A percentile compares a stretch with the other conserved stretches of the same genome.
These are phyloP conservation scores for Eufriesea mexicana DNA, from an alignment of 1,140 invertebrate genomes.

Conservation along the genomic window DNA sequence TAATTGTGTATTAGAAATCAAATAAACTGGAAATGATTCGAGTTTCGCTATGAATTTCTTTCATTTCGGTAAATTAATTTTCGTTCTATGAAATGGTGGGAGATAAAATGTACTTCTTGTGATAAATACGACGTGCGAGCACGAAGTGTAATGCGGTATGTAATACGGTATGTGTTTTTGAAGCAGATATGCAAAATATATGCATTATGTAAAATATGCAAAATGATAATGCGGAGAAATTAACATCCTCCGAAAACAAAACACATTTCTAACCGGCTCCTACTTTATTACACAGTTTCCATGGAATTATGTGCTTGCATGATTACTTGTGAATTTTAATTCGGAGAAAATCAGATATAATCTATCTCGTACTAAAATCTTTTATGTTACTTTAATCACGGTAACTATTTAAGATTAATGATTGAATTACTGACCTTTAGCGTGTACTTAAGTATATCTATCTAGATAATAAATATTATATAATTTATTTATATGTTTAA, in stretches of 20 bases:
- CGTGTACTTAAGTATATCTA: no score
- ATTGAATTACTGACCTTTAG: no score
- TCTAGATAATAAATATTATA: no score
- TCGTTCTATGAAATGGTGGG: background rate
- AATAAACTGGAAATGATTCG: background rate
- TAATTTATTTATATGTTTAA: no score
- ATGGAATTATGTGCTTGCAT: background rate
- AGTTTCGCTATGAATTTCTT: no score
- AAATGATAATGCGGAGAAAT: background rate
- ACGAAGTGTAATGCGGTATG: background rate
- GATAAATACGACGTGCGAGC: background rate
- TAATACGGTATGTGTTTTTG: background rate
- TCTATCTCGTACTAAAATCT: no score
- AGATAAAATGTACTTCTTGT: background rate
- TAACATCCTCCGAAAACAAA: background rate
- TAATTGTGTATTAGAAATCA: slow-evolving; percentile 8
- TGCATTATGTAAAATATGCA: background rate
- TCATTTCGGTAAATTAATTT: background rate
- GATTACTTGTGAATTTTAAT: background rate
- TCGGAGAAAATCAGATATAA: no score
- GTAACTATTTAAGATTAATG: no score
- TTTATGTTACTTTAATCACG: no score
- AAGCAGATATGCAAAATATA: background rate
- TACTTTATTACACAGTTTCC: background rate
- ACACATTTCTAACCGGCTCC: background rate